Percentiles rank a stretch among this genome's conserved stretches.
phyloP scores from a whole-genome alignment of 2,888 invertebrate genomes.

The Ophion slaviceki region DNA sequence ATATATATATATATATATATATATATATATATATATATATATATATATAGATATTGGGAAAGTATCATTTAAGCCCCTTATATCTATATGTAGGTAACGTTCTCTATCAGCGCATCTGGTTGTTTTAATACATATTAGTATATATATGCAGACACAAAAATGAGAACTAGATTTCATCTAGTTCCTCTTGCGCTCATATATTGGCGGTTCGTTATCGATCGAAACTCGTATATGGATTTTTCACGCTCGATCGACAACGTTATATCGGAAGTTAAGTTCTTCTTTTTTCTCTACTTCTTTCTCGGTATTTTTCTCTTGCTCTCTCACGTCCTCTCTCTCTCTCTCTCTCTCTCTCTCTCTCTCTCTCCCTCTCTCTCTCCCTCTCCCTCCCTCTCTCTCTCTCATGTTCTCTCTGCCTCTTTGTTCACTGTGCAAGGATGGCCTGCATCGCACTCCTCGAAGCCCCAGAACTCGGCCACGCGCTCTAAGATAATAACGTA shows the following conservation, averaged over 20 bases:
- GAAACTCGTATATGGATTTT: conserved; percentile 75
- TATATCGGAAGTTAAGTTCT: conserved; percentile 44
- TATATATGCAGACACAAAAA: background rate
- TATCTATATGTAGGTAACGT: no score
- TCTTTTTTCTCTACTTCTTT: background rate
- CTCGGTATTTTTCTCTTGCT: background rate
- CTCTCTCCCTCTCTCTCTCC: background rate
- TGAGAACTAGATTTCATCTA: background rate
- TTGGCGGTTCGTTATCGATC: conserved; percentile 20
- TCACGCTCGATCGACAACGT: conserved; percentile 78
- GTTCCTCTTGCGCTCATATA: background rate
- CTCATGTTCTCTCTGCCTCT: background rate
- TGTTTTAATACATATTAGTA: background rate
- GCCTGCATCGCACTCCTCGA: conserved; percentile 19
- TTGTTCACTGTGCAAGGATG: background rate
- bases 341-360: conserved; percentile 5
- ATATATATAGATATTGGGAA: background rate
- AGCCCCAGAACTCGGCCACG: conserved; percentile 15
- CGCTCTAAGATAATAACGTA: conserved; percentile 21
- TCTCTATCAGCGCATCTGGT: no score
- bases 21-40: background rate
- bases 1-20: background rate
- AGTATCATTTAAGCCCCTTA: no score
- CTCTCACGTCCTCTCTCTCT: background rate
- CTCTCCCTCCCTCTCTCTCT: background rate